Percentiles rank a stretch among this genome's conserved stretches.
Evolutionary conservation across 2,113 vertebrate species (phyloP).

Genomic region (Chitala chitala): DNA sequence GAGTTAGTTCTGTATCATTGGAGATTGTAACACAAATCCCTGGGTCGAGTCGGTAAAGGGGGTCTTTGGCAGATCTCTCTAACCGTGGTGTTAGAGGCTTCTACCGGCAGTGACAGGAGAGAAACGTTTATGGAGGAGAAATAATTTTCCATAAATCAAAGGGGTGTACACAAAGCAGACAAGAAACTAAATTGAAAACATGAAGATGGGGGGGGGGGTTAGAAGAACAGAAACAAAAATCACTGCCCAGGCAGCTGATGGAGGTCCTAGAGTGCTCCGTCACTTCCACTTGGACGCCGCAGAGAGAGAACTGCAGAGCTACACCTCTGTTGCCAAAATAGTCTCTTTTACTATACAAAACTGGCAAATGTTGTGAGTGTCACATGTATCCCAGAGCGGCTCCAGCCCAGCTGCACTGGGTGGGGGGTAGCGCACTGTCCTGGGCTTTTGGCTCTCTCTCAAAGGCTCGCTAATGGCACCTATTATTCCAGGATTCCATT

Average conservation of each 20-base stretch:
- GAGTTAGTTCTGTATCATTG: conserved; percentile 54
- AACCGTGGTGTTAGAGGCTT: conserved; percentile 61
- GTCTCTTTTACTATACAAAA: conserved; percentile 5
- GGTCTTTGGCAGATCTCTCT: conserved; percentile 61
- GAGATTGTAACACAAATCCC: conserved; percentile 26
- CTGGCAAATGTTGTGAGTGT: conserved; percentile 26
- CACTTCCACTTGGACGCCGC: neutral
- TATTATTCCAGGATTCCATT: conserved; percentile 73
- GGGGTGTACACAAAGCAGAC: conserved; percentile 20
- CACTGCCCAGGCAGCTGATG: conserved; percentile 61
- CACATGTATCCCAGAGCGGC: neutral
- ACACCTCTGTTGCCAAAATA: neutral
- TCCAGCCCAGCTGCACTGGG: neutral
- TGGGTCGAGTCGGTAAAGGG: conserved; percentile 64
- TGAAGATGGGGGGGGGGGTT: conserved; percentile 38
- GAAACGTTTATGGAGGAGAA: conserved; percentile 35
- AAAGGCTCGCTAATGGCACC: conserved; percentile 42
- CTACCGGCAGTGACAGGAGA: conserved; percentile 53
- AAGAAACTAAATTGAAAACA: conserved; percentile 37
- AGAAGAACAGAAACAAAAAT: conserved; percentile 53
- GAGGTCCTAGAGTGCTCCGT: conserved; percentile 66
- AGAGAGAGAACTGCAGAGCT: neutral
- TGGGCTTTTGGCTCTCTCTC: conserved; percentile 12
- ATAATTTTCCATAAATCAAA: conserved; percentile 14
- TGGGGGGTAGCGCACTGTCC: conserved; percentile 24